A percentile compares a stretch with the other conserved stretches of the same genome.
Evolutionary conservation across 2,797 vertebrate species (phyloP).

Genomic region (Galagoides demidoff): DNA sequence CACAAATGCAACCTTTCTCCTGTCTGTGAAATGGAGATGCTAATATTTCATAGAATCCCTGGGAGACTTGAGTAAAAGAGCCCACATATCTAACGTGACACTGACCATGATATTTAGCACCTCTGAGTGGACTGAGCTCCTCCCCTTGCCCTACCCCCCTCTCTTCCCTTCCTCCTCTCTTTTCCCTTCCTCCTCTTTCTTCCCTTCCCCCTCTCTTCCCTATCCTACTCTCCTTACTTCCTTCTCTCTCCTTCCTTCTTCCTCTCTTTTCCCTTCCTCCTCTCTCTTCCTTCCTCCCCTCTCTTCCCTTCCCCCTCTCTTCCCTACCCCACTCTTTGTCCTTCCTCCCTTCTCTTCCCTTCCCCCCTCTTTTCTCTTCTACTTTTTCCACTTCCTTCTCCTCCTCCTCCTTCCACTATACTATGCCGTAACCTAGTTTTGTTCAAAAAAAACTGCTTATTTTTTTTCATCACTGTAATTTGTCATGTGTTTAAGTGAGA

Average conservation of each 20-base stretch:
- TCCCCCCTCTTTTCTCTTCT: neutral
- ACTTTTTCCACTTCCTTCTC: too few species aligned
- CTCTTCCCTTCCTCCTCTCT: neutral
- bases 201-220: too few species aligned
- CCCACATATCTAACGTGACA: neutral
- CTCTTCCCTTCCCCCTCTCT: too few species aligned
- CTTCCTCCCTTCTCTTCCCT: neutral
- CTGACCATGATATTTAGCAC: neutral
- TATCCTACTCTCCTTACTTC: too few species aligned
- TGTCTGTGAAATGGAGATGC: neutral
- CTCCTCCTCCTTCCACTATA: neutral
- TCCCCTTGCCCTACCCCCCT: neutral
- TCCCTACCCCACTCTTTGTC: too few species aligned
- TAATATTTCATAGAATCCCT: neutral
- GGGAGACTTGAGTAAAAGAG: neutral
- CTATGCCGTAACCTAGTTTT: neutral
- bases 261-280: neutral
- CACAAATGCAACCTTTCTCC: neutral
- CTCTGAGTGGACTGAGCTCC: rapidly evolving
- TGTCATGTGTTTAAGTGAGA: neutral
- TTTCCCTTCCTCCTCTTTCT: too few species aligned
- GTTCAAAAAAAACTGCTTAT: neutral
- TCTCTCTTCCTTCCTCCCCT: too few species aligned
- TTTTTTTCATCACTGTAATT: neutral
- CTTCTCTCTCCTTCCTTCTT: neutral